Conservation (phyloP, 2,113 vertebrate species). For the Cottus gobio region DNA sequence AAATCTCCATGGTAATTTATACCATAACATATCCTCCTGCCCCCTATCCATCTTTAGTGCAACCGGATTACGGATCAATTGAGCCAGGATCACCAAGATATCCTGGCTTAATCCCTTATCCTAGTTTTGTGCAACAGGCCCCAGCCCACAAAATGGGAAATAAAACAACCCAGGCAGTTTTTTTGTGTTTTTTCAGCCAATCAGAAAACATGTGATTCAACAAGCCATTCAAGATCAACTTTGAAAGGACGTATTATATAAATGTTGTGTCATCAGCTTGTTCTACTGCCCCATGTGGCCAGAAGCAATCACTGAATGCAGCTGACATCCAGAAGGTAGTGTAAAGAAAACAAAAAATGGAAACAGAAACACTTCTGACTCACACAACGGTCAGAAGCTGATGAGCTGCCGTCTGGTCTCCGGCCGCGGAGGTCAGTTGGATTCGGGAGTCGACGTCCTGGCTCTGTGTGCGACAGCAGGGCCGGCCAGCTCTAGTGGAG, state of each 20-base stretch:
- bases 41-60: too few relatives aligned
- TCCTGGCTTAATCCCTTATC: too few relatives aligned
- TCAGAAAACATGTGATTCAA: not conserved
- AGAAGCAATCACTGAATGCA: not conserved
- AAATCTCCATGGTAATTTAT: too few relatives aligned
- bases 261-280: not conserved
- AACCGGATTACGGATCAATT: too few relatives aligned
- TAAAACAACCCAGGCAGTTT: not conserved
- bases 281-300: not conserved
- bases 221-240: not conserved
- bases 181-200: not conserved
- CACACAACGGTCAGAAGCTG: not conserved
- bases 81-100: too few relatives aligned
- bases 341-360: not conserved
- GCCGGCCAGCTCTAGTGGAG: slow-evolving; percentile 2
- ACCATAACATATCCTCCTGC: too few relatives aligned
- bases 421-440: not conserved
- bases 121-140: too few relatives aligned
- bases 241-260: not conserved
- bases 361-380: not conserved
- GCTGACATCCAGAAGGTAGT: not conserved
- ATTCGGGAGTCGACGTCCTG: not conserved
- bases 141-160: not conserved
- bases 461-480: not conserved
- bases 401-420: not conserved